Conservation (phyloP, 2,888 invertebrate genomes). For the Eupithecia subfuscata region DNA sequence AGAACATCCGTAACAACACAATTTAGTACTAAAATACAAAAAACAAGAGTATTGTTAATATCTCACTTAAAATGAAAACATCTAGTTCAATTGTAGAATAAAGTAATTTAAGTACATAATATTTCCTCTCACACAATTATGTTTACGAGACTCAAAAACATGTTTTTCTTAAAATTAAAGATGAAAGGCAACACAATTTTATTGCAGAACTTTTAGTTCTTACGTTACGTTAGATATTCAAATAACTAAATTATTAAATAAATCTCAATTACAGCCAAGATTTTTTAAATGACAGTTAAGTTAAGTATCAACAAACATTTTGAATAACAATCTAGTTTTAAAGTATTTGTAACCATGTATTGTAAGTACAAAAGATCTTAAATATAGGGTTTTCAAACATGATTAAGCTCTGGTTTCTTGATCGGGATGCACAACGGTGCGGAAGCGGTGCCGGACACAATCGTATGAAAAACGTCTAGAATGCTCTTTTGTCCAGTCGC, state of each 20-base stretch:
- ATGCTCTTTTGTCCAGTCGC: too few relatives aligned
- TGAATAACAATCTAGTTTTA: not conserved
- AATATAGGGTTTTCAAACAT: not conserved
- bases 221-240: not conserved
- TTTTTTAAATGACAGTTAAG: not conserved
- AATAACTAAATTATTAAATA: not conserved
- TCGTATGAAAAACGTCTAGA: too few relatives aligned
- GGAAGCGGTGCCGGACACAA: too few relatives aligned
- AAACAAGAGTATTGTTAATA: constrained; percentile 6
- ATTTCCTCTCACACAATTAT: not conserved
- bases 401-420: not conserved
- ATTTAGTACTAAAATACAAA: not conserved
- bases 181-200: not conserved
- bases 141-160: not conserved
- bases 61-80: not conserved
- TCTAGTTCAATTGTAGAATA: not conserved
- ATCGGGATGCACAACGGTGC: too few relatives aligned
- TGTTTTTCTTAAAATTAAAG: not conserved
- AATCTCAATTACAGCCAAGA: not conserved
- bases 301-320: not conserved
- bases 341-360: not conserved
- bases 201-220: not conserved
- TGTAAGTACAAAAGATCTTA: not conserved
- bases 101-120: constrained; percentile 6
- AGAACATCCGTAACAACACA: not conserved